Evolutionary conservation across 1,140 invertebrate species (phyloP).

Genomic region (Bombus terrestris): DNA sequence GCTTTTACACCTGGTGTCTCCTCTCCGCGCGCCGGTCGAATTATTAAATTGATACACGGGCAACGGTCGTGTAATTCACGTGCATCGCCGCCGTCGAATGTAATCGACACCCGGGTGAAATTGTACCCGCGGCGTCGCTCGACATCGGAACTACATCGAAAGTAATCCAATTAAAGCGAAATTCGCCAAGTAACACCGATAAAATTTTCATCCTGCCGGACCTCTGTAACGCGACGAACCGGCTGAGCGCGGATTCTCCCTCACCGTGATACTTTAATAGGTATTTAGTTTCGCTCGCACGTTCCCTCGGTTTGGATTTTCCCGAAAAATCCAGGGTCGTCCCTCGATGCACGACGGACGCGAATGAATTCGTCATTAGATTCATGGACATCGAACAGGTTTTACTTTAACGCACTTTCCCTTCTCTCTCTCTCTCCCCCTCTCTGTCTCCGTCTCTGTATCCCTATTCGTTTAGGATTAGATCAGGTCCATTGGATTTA

Average conservation of each 20-base stretch:
- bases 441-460: neutral
- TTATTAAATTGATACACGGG: conserved; percentile 65
- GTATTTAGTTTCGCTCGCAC: conserved; percentile 40
- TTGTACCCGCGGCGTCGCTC: conserved; percentile 35
- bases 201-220: conserved; percentile 60
- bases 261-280: conserved; percentile 63
- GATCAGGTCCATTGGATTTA: conserved; percentile 63
- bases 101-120: conserved; percentile 61
- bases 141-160: conserved; percentile 31
- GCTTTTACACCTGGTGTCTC: conserved; percentile 46
- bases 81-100: conserved; percentile 44
- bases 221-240: neutral
- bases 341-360: conserved; percentile 15
- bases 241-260: neutral
- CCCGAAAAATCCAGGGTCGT: neutral
- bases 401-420: conserved; percentile 47
- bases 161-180: conserved; percentile 58
- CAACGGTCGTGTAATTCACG: conserved; percentile 55
- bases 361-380: conserved; percentile 74
- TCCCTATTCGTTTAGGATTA: conserved; percentile 70
- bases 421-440: neutral
- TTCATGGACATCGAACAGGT: conserved; percentile 44
- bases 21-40: conserved; percentile 20
- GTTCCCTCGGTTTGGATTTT: neutral
- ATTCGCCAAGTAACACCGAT: conserved; percentile 63